phyloP scores from a whole-genome alignment of 2,888 invertebrate genomes.

The Aporophyla nigra region DNA sequence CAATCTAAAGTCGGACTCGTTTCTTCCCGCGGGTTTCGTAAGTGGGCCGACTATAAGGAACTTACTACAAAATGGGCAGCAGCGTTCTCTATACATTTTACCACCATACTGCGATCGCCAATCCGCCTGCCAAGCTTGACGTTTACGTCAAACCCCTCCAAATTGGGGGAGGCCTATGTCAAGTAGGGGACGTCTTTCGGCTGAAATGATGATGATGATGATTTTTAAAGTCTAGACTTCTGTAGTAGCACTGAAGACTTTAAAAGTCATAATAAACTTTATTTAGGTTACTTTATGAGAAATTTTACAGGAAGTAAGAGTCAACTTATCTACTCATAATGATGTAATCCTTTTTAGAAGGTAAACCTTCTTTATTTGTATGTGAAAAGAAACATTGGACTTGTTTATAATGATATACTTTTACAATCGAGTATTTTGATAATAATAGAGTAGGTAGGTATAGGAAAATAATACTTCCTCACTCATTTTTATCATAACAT shows the following conservation, averaged over 20 bases:
- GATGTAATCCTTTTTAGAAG: conserved; percentile 20
- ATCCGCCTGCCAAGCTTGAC: no score
- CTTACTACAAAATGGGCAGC: no score
- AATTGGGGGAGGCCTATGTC: no score
- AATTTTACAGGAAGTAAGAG: conserved; percentile 29
- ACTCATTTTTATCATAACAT: background rate
- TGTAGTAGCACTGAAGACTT: no score
- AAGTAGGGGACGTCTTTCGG: no score
- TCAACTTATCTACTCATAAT: background rate
- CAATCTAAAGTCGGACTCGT: no score
- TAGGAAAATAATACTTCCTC: background rate
- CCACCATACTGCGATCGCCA: no score
- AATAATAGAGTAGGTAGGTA: background rate
- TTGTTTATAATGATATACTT: background rate
- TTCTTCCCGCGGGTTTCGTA: no score
- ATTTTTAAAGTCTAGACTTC: background rate
- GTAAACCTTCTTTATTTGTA: background rate
- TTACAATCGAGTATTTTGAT: background rate
- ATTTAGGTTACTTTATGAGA: background rate
- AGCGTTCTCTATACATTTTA: no score
- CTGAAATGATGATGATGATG: no score
- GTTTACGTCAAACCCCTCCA: no score
- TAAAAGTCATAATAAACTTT: background rate
- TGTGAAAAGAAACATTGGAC: conserved; percentile 3
- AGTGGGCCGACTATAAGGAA: no score